Evolutionary conservation across 1,140 invertebrate species (phyloP).

Genomic region (Chironomus tepperi): DNA sequence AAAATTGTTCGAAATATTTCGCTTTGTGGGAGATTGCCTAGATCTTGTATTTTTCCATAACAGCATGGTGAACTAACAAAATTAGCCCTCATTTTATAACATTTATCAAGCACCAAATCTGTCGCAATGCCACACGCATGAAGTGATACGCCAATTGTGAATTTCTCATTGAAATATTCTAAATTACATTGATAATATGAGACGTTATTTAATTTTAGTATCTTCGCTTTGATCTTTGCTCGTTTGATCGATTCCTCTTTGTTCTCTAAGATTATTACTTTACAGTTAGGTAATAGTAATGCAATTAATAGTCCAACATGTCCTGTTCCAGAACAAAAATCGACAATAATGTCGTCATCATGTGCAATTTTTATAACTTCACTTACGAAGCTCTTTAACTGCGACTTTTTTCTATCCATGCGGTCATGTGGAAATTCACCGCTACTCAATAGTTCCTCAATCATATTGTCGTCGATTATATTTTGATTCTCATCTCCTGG

Average conservation of each 20-base stretch:
- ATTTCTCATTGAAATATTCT: conserved; percentile 68
- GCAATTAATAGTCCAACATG: conserved; percentile 85
- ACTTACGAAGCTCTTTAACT: conserved; percentile 80
- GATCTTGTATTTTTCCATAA: conserved; percentile 77
- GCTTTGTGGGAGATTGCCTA: conserved; percentile 66
- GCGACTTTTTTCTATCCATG: conserved; percentile 71
- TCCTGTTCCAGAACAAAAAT: conserved; percentile 91
- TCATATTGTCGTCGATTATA: conserved; percentile 41
- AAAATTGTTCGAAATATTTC: conserved; percentile 44
- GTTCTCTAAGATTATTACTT: conserved; percentile 80
- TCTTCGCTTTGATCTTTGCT: conserved; percentile 60
- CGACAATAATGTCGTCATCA: conserved; percentile 62
- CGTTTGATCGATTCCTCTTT: conserved; percentile 77
- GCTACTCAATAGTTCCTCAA: conserved; percentile 50
- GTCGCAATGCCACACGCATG: conserved; percentile 93
- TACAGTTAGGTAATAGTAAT: conserved; percentile 63
- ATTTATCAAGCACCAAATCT: conserved; percentile 83
- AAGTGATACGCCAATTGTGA: conserved; percentile 76
- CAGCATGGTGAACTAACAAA: conserved; percentile 93
- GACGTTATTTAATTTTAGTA: conserved; percentile 66
- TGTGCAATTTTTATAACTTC: conserved; percentile 62
- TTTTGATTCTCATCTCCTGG: conserved; percentile 38
- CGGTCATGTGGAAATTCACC: conserved; percentile 69
- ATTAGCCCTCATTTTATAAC: conserved; percentile 60
- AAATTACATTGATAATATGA: conserved; percentile 77